phyloP scores from a whole-genome alignment of 2,797 vertebrate species.

The Pachyuromys duprasi region DNA sequence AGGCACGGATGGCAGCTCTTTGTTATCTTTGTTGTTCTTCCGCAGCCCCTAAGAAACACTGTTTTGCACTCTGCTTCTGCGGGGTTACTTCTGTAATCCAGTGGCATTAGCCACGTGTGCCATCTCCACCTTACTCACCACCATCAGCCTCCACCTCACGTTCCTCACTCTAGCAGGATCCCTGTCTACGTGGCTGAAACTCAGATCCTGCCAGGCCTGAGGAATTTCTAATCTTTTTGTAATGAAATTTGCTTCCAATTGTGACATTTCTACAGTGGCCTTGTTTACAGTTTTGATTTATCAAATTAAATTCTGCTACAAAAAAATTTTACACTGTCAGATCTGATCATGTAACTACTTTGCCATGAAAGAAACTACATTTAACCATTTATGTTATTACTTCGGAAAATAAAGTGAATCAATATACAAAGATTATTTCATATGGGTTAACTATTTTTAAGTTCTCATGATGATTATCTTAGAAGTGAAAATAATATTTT shows the following conservation, averaged over 20 bases:
- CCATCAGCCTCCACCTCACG: background rate
- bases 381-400: background rate
- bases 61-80: background rate
- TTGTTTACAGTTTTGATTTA: slow-evolving; percentile 1
- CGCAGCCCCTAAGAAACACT: background rate
- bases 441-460: background rate
- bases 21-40: background rate
- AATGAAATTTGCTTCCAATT: slow-evolving; percentile 17
- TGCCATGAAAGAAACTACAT: background rate
- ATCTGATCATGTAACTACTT: background rate
- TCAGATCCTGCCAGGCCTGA: background rate
- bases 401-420: background rate
- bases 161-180: background rate
- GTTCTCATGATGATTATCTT: background rate
- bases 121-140: background rate
- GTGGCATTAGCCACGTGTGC: background rate
- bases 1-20: background rate
- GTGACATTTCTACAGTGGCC: background rate
- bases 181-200: background rate
- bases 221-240: background rate
- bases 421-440: background rate
- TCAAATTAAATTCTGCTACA: background rate
- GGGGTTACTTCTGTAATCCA: background rate
- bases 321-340: background rate
- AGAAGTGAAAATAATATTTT: background rate